Base-by-base conservation (phyloP, 2,113 vertebrate genomes). In the Strix aluco region DNA sequence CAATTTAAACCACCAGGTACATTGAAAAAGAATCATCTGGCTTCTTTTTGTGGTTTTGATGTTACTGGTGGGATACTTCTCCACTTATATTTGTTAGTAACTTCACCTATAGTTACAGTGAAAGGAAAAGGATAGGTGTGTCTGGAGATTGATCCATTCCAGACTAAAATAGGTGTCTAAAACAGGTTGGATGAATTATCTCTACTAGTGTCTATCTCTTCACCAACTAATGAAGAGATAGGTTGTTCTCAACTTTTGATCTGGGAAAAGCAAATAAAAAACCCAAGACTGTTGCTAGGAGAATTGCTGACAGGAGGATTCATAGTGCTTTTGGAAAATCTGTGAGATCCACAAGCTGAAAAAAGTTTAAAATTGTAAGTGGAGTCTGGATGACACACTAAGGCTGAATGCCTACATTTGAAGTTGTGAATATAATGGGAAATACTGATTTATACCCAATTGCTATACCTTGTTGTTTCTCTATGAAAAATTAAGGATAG, bases 361-460 rank as follows among this genome's bases (percentile, higher is more conserved):
- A 63, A 77, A 91, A 52, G 47, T 52, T 71, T 32, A 75, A 94
- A 87, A 91, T 59, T 88, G 30, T 82, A 93, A 87, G 86, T 81
- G 73, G 72, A 74, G 52, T 52, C 61, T 87, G 26, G 29, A 87
- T 95, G 83, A 78, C 65, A 71, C 52, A 15, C 9, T 83, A 29
- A 86, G 30, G 77, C 32, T 30, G 18, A 92, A 67, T 0, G 0
- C 15, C 40, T 74, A 15, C 42, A 40, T 86, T 84, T 89, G 44
- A 87, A 91, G 55, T 85, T 95, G 36, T 70, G 74, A 63, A 73
- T 66, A 38, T 70, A 80, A 62, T 58, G 40, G 25, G 44, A 87
- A 94, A 94, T 87, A 81, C 61, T 94, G 88, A 97, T 95, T 95
- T 94, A 94, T 94, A 85, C 25, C 30, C 21, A 85, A 66, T 23